Percentiles rank a stretch among this genome's conserved stretches.
phyloP scores from a whole-genome alignment of 2,113 vertebrate genomes.

The Micronycteris hirsuta region DNA sequence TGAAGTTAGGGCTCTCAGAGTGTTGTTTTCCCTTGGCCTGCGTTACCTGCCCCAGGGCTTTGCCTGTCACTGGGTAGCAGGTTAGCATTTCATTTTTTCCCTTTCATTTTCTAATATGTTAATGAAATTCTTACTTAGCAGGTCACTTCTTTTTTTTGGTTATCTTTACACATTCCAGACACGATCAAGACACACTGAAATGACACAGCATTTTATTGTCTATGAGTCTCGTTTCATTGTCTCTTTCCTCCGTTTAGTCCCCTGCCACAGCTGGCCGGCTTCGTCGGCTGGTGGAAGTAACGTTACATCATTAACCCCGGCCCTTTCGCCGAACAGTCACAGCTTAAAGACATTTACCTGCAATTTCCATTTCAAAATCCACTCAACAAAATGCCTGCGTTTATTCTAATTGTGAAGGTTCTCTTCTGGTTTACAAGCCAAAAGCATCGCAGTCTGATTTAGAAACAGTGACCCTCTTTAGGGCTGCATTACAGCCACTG shows the following conservation, averaged over 20 bases:
- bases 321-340: background rate
- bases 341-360: background rate
- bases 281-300: background rate
- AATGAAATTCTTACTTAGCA: background rate
- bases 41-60: background rate
- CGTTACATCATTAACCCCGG: background rate
- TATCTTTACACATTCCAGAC: background rate
- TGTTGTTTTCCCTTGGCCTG: background rate
- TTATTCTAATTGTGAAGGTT: background rate
- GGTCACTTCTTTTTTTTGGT: background rate
- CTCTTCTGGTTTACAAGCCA: background rate
- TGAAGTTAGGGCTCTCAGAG: background rate
- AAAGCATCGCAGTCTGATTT: background rate
- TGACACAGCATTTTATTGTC: background rate
- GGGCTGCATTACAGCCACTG: background rate
- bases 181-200: background rate
- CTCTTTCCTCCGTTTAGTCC: background rate
- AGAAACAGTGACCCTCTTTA: background rate
- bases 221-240: background rate
- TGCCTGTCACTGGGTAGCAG: background rate
- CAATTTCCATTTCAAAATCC: background rate
- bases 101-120: background rate
- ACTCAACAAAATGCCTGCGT: background rate
- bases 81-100: background rate
- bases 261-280: background rate